phyloP scores from a whole-genome alignment of 1,140 invertebrate genomes.

The Zaprionus nigranus region DNA sequence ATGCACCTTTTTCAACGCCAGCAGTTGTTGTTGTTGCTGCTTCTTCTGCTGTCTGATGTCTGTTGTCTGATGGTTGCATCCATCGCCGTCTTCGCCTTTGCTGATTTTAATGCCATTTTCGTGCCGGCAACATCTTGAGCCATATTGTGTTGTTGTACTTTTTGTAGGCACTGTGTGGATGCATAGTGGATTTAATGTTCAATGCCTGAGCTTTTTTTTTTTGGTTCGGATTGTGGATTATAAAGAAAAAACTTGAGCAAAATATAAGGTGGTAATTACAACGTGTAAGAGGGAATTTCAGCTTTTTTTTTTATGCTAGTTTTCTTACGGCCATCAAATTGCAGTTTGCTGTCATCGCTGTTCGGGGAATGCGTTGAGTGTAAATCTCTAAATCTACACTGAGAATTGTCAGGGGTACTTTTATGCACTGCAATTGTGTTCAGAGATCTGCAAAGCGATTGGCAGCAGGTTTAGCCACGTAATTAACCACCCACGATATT shows the following conservation, averaged over 20 bases:
- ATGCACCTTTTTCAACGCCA: constrained; percentile 31
- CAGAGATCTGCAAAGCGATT: background rate
- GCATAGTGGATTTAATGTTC: constrained; percentile 23
- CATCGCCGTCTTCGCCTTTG: constrained; percentile 49
- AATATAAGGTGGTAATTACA: constrained; percentile 16
- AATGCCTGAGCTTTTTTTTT: constrained; percentile 11
- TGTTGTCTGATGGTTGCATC: constrained; percentile 53
- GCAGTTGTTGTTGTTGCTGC: constrained; percentile 25
- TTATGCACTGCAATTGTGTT: background rate
- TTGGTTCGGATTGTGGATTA: background rate
- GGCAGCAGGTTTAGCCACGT: background rate
- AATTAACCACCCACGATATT: constrained; percentile 9
- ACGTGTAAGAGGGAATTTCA: constrained; percentile 16
- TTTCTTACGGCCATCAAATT: background rate
- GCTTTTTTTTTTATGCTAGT: background rate
- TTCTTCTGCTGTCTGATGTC: constrained; percentile 33
- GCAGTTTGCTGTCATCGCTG: background rate
- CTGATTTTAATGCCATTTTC: constrained; percentile 78
- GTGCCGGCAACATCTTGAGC: constrained; percentile 54
- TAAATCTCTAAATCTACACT: background rate
- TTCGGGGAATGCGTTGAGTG: background rate
- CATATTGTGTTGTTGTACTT: constrained; percentile 20
- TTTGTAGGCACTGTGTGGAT: constrained; percentile 20
- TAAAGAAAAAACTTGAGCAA: constrained; percentile 5
- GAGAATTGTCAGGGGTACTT: background rate